Evolutionary conservation across 2,888 invertebrate genomes (phyloP).

Genomic region (Nephrotoma guestfalica): DNA sequence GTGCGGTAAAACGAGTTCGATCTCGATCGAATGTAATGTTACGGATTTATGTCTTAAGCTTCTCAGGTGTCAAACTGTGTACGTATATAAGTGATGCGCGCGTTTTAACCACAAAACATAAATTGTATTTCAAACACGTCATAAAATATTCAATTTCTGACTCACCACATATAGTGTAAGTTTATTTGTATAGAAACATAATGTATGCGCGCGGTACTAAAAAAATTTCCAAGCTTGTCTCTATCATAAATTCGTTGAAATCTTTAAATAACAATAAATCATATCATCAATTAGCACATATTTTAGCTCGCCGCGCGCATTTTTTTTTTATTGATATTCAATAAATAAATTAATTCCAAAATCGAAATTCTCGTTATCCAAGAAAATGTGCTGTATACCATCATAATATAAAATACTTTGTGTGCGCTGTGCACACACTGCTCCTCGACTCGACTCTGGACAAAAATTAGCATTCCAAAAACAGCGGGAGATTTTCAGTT

Average conservation of each 20-base stretch:
- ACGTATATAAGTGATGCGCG: too few relatives aligned
- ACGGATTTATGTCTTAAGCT: too few relatives aligned
- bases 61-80: too few relatives aligned
- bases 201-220: background rate
- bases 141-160: background rate
- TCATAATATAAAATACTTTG: background rate
- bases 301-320: background rate
- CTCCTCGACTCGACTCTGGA: background rate
- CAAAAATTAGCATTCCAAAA: conserved; percentile 3
- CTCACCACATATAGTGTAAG: too few relatives aligned
- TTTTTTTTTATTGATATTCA: background rate
- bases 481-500: conserved; percentile 1
- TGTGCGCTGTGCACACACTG: background rate
- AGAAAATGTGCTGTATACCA: background rate
- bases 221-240: background rate
- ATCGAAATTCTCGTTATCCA: background rate
- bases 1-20: too few relatives aligned
- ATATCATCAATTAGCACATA: background rate
- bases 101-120: background rate
- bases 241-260: background rate
- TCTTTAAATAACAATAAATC: background rate
- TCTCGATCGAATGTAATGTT: too few relatives aligned
- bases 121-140: background rate
- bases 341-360: background rate
- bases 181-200: too few relatives aligned